phyloP scores from a whole-genome alignment of 2,797 vertebrate genomes.

The Fistularia tabacaria region DNA sequence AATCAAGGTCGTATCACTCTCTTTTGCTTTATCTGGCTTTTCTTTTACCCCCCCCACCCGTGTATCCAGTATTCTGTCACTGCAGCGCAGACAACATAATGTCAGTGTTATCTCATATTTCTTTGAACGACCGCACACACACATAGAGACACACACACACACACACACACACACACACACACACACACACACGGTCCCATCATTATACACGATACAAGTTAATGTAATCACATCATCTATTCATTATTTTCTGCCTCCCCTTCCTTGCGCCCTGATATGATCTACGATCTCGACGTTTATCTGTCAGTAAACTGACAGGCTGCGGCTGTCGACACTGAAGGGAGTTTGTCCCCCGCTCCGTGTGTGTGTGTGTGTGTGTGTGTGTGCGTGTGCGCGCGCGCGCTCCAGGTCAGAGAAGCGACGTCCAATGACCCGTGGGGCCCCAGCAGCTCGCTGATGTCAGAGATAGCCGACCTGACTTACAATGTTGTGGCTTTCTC shows the following conservation, averaged over 20 bases:
- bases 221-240: slow-evolving; percentile 20
- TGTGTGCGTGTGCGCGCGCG: background rate
- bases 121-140: slow-evolving; percentile 5
- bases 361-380: too few relatives aligned
- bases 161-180: slow-evolving; percentile 4
- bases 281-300: slow-evolving; percentile 6
- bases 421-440: slow-evolving; percentile 95
- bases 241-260: slow-evolving; percentile 22
- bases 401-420: slow-evolving; percentile 81
- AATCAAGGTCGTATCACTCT: slow-evolving; percentile 82
- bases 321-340: slow-evolving; percentile 1
- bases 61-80: slow-evolving; percentile 7
- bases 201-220: slow-evolving; percentile 9
- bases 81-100: slow-evolving; percentile 9
- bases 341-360: slow-evolving; percentile 5
- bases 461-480: slow-evolving; percentile 91
- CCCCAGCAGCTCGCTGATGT: slow-evolving; percentile 93
- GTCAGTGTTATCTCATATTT: slow-evolving; percentile 26
- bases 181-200: slow-evolving; percentile 1
- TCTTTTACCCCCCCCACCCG: slow-evolving; percentile 3
- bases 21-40: slow-evolving; percentile 2
- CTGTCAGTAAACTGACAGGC: slow-evolving; percentile 2
- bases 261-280: slow-evolving; percentile 11
- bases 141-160: slow-evolving; percentile 6
- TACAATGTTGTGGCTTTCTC: slow-evolving; percentile 96